These are phyloP conservation scores for Belgica antarctica DNA, from an alignment of 2,888 invertebrate genomes.

Conservation along the genomic window DNA sequence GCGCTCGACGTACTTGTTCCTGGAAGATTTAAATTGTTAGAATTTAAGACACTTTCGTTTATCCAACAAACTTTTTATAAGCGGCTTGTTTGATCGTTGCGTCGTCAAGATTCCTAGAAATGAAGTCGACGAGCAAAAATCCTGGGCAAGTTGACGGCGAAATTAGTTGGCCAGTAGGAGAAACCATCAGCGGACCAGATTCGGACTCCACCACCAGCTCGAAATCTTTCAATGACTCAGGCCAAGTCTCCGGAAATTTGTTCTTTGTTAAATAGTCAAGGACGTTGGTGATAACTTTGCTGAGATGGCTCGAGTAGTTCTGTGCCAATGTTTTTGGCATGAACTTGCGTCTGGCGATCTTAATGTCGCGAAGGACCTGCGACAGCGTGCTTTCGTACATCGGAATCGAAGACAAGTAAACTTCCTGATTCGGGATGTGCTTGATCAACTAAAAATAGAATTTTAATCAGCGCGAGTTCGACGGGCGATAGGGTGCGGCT, in stretches of 20 bases:
- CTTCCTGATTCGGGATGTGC: conserved; percentile 74
- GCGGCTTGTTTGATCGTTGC: conserved; percentile 70
- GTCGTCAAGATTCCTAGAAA: conserved; percentile 71
- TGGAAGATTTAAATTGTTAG: conserved; percentile 56
- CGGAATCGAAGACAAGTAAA: conserved; percentile 71
- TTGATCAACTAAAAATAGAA: conserved; percentile 68
- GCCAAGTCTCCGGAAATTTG: conserved; percentile 71
- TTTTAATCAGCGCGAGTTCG: too few species aligned
- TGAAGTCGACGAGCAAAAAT: conserved; percentile 77
- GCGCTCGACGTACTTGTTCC: conserved; percentile 77
- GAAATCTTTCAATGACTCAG: conserved; percentile 67
- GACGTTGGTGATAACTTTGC: conserved; percentile 79
- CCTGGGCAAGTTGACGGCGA: conserved; percentile 90
- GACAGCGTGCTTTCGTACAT: conserved; percentile 82
- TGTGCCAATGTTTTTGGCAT: conserved; percentile 86
- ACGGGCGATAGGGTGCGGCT: too few species aligned
- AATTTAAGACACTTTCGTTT: conserved; percentile 17
- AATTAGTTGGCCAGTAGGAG: conserved; percentile 90
- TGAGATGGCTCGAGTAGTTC: conserved; percentile 79
- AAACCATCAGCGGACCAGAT: conserved; percentile 89
- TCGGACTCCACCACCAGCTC: conserved; percentile 72
- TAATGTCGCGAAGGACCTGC: conserved; percentile 76
- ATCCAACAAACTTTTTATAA: conserved; percentile 67
- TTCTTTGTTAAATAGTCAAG: conserved; percentile 68
- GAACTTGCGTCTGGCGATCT: conserved; percentile 83